Evolutionary conservation across 1,140 invertebrate species (phyloP).

Genomic region (Nasonia vitripennis): DNA sequence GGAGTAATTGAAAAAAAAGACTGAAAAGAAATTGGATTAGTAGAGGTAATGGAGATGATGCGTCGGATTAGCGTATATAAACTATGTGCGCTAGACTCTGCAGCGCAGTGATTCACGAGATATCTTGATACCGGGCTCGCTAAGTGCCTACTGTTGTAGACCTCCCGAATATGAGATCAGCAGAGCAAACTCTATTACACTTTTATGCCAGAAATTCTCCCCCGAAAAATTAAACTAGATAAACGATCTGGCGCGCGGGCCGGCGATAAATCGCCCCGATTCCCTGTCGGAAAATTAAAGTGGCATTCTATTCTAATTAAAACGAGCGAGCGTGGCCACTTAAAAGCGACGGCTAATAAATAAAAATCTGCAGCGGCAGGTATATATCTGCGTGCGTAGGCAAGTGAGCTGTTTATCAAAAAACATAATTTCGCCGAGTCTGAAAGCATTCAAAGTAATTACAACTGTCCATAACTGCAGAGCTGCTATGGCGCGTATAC

Average conservation of each 20-base stretch:
- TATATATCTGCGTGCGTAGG: background rate
- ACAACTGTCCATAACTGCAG: conserved; percentile 10
- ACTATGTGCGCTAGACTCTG: background rate
- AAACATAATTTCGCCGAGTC: background rate
- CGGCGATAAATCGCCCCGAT: background rate
- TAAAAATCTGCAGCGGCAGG: background rate
- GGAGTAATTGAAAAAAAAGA: background rate
- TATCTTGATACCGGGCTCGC: background rate
- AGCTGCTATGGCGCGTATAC: background rate
- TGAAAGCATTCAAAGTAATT: conserved; percentile 14
- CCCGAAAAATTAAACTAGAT: background rate
- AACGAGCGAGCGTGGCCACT: background rate
- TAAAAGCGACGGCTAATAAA: background rate
- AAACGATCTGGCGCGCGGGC: background rate
- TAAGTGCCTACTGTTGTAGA: background rate
- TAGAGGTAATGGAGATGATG: background rate
- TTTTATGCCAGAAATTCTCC: background rate
- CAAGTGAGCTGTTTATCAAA: background rate
- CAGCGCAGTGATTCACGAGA: background rate
- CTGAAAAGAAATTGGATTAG: background rate
- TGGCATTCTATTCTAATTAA: conserved; percentile 1
- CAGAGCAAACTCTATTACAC: background rate
- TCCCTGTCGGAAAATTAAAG: background rate
- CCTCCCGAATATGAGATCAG: background rate
- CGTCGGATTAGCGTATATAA: background rate